Percentiles rank a stretch among this genome's conserved stretches.
phyloP scores from a whole-genome alignment of 2,888 invertebrate genomes.

The Yponomeuta plumbellus region DNA sequence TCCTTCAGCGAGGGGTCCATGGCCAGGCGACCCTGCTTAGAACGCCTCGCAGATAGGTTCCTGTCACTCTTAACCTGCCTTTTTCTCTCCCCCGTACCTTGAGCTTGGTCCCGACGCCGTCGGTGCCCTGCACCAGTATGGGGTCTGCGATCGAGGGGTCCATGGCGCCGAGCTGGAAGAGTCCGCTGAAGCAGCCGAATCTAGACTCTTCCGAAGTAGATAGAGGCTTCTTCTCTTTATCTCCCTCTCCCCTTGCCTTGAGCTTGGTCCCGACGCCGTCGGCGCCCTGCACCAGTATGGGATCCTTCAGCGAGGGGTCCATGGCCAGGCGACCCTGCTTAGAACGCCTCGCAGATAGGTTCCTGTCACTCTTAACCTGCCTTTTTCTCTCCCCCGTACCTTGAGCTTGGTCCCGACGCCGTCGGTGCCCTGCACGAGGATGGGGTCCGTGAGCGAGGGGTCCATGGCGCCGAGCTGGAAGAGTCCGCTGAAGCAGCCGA shows the following conservation, averaged over 20 bases:
- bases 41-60: too few species aligned
- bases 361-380: conserved; percentile 85
- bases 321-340: too few species aligned
- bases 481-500: conserved; percentile 96
- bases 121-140: conserved; percentile 68
- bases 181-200: too few species aligned
- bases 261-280: too few species aligned
- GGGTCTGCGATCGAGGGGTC: too few species aligned
- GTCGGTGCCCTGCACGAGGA: conserved; percentile 95
- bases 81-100: too few species aligned
- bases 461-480: conserved; percentile 88
- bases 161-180: too few species aligned
- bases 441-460: conserved; percentile 82
- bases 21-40: too few species aligned
- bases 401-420: conserved; percentile 98
- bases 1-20: too few species aligned
- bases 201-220: conserved; percentile 80
- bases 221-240: too few species aligned
- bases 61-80: too few species aligned
- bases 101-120: too few species aligned
- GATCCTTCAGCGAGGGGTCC: conserved; percentile 81
- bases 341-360: conserved; percentile 87
- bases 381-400: conserved; percentile 64
- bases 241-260: conserved; percentile 75
- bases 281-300: conserved; percentile 89